These are phyloP conservation scores for Ibycter americanus DNA, from an alignment of 2,797 vertebrate genomes.

Conservation along the genomic window DNA sequence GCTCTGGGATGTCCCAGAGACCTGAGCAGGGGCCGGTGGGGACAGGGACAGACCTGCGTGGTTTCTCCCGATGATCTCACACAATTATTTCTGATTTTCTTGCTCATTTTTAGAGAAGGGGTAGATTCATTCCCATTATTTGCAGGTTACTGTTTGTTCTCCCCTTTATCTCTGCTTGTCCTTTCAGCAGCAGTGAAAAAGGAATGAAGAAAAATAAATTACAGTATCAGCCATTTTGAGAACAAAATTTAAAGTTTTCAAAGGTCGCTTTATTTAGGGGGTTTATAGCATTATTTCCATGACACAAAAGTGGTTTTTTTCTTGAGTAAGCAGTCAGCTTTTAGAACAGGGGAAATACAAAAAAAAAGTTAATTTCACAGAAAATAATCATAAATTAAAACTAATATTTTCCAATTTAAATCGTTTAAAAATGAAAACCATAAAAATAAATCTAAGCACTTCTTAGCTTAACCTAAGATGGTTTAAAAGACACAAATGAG, in stretches of 20 bases:
- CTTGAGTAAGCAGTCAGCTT: background rate
- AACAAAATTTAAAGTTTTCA: background rate
- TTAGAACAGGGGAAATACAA: background rate
- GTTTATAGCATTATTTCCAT: background rate
- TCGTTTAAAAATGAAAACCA: background rate
- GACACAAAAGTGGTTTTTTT: background rate
- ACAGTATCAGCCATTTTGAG: background rate
- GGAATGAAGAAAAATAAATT: background rate
- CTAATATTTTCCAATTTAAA: background rate
- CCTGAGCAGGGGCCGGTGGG: background rate
- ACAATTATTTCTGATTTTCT: background rate
- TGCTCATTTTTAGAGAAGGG: background rate
- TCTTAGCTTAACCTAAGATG: background rate
- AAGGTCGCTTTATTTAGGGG: background rate
- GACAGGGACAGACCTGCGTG: background rate
- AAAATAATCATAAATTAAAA: background rate
- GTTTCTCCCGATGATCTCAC: background rate
- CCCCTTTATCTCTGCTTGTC: background rate
- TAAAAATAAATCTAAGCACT: background rate
- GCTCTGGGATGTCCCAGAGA: too few relatives aligned
- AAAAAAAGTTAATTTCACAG: background rate
- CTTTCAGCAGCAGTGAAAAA: background rate
- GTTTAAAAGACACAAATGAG: background rate
- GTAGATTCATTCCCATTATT: background rate
- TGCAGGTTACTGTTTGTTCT: background rate